Evolutionary conservation across 2,113 vertebrate species (phyloP), one percentile per base, ranked within the genome.

Genomic region (Ceyx cyanopectus): DNA sequence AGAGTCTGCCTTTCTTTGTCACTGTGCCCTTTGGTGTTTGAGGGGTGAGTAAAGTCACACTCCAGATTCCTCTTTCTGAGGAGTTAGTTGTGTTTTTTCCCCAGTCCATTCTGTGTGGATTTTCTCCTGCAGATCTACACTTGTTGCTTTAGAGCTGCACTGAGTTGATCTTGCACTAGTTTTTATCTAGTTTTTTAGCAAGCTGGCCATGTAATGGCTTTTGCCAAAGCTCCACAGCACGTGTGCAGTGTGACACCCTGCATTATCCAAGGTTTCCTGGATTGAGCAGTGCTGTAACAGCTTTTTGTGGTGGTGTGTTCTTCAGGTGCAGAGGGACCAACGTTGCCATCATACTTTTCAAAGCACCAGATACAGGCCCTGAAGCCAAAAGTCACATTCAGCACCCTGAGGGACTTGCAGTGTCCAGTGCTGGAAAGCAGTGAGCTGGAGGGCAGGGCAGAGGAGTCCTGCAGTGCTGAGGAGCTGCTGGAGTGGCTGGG

Each of bases 401-500:
- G 72, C 68, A 94, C 80, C 3, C 50, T 98, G 82, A 95, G 41
- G 2, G 89, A 98, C 41, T 91, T 99, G 68, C 91, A 85, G 58
- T 98, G 98, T 85, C 99, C 99, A 0, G 81, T 97, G 67, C 87
- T 98, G 45, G 86, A 92, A 61, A 97, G 97, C 54, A 72, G 89
- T 1, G 95, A 97, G 74, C 95, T 98, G 9, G 66, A 77, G 22
- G 98, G 98, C 29, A 76, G 96, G 56, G 84, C 94, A 0, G 97
- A 89, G 19, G 94, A 68, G 32, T 97, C 98, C 43, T 98, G 98
- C 97, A 97, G 98, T 40, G 93, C 98, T 3, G 97, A 95, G 11
- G 95, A 97, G 66, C 91, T 99, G 41, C 97, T 99, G 53, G 99
- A 99, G 79, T 99, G 99, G 99, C 96, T 99, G 0, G 99, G 99